Evolutionary conservation across 2,113 vertebrate species (phyloP).

Genomic region (Benitochromis conjunctus): DNA sequence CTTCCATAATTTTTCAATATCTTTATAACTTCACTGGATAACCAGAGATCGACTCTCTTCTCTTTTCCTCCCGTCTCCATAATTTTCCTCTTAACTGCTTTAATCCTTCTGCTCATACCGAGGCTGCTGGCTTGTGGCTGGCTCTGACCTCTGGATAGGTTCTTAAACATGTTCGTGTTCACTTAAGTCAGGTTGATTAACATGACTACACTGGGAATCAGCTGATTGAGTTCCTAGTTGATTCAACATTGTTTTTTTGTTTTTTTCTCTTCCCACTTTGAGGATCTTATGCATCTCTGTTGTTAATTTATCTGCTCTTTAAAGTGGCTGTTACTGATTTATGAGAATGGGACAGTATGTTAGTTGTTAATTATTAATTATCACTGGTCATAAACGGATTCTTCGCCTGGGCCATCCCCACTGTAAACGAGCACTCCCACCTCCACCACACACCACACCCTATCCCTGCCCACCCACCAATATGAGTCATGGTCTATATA

Average conservation of each 20-base stretch:
- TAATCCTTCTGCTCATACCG: background rate
- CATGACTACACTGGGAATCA: background rate
- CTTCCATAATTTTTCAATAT: background rate
- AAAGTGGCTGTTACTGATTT: background rate
- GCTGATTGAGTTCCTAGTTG: background rate
- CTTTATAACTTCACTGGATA: background rate
- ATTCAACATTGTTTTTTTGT: background rate
- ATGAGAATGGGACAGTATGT: background rate
- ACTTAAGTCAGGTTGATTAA: background rate
- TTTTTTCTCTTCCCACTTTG: background rate
- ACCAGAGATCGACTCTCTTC: background rate
- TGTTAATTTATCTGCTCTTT: background rate
- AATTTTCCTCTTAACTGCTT: background rate
- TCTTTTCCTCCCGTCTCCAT: background rate
- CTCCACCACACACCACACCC: background rate
- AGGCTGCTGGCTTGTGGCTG: background rate
- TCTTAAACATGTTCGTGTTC: background rate
- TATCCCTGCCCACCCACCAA: background rate
- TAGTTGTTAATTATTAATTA: background rate
- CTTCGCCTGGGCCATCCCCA: background rate
- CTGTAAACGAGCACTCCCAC: background rate
- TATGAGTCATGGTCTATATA: background rate
- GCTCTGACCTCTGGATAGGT: background rate
- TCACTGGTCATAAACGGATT: background rate
- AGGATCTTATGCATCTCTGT: background rate